phyloP scores from a whole-genome alignment of 2,797 vertebrate genomes.

The Pangasius sanitwongsei region DNA sequence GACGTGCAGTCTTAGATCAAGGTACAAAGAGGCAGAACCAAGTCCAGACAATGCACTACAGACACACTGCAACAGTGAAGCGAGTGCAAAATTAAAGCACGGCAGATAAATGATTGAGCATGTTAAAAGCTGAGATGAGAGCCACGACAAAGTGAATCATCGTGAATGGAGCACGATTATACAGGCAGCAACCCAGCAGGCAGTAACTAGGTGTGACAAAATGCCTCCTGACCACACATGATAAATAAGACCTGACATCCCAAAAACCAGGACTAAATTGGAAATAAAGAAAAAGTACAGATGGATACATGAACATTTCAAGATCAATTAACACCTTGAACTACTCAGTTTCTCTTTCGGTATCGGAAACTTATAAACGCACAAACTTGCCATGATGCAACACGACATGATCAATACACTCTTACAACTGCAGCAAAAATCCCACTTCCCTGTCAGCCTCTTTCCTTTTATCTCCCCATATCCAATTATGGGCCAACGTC shows the following conservation, averaged over 20 bases:
- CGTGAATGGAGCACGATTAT: slow-evolving; percentile 19
- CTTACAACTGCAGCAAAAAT: background rate
- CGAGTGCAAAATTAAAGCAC: slow-evolving; percentile 25
- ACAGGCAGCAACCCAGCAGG: slow-evolving; percentile 39
- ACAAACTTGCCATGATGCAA: background rate
- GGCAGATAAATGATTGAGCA: slow-evolving; percentile 43
- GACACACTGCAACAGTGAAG: slow-evolving; percentile 17
- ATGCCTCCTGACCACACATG: slow-evolving; percentile 23
- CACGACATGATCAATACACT: slow-evolving; percentile 13
- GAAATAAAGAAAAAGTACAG: background rate
- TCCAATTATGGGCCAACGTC: background rate
- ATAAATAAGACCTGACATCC: slow-evolving; percentile 21
- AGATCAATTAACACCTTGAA: background rate
- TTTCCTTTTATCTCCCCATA: background rate
- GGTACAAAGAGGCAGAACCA: slow-evolving; percentile 20
- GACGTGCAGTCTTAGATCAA: slow-evolving; percentile 36
- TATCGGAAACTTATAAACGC: background rate
- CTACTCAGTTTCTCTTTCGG: background rate
- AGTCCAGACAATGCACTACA: slow-evolving; percentile 6
- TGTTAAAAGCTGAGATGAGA: slow-evolving; percentile 46
- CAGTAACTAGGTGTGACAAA: slow-evolving; percentile 43
- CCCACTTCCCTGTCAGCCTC: background rate
- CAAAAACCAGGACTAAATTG: background rate
- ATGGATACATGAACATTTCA: background rate
- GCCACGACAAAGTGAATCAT: slow-evolving; percentile 45